Evolutionary conservation across 2,113 vertebrate genomes (phyloP).

Genomic region (Syngnathoides biaculeatus): DNA sequence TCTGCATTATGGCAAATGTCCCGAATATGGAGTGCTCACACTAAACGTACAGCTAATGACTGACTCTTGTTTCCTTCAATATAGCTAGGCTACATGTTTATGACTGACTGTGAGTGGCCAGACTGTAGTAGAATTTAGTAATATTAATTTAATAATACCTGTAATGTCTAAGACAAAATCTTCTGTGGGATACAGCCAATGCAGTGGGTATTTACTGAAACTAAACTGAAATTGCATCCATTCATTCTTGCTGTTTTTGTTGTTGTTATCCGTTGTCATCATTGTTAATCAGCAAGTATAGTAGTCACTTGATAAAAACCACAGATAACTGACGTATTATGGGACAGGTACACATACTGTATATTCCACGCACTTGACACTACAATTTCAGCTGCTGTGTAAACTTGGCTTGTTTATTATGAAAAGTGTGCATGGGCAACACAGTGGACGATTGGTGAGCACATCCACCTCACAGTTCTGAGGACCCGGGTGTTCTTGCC

Average conservation of each 20-base stretch:
- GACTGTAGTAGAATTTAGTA: not conserved
- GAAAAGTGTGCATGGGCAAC: too few relatives aligned
- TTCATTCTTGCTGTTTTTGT: not conserved
- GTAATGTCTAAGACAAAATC: not conserved
- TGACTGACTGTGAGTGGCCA: not conserved
- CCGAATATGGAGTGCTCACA: not conserved
- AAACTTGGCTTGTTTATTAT: too few relatives aligned
- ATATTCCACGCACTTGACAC: too few relatives aligned
- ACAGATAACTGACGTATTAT: too few relatives aligned
- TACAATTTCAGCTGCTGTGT: not conserved
- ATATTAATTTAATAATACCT: not conserved
- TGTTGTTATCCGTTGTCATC: not conserved
- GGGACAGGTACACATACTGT: too few relatives aligned
- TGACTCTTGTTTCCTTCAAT: not conserved
- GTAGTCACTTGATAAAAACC: too few relatives aligned
- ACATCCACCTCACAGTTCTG: too few relatives aligned
- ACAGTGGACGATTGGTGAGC: too few relatives aligned
- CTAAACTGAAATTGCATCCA: not conserved
- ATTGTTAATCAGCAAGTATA: not conserved
- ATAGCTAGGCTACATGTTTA: not conserved
- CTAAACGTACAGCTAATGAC: not conserved
- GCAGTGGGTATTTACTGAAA: not conserved
- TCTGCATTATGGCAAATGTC: not conserved
- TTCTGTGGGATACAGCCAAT: not conserved
- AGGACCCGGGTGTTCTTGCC: too few relatives aligned